A percentile compares a stretch with the other conserved stretches of the same genome.
These are phyloP conservation scores for Jacana jacana DNA, from an alignment of 2,113 vertebrate genomes.

Conservation along the genomic window DNA sequence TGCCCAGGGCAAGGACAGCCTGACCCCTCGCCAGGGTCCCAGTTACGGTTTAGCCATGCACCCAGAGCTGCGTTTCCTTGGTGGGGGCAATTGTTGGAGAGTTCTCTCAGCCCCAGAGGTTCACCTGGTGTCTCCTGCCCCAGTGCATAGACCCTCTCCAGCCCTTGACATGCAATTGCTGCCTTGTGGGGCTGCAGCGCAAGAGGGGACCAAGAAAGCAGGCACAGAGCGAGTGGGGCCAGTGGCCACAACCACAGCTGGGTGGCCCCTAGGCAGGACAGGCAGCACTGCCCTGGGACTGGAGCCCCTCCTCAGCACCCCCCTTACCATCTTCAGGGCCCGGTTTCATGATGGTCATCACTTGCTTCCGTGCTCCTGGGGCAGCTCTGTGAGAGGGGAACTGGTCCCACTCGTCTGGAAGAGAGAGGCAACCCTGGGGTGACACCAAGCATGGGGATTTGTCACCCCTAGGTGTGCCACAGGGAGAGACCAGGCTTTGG, in stretches of 20 bases:
- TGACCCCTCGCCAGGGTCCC: accelerated
- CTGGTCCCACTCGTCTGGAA: background rate
- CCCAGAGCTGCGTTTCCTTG: accelerated
- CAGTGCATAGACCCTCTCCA: accelerated
- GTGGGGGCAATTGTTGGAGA: background rate
- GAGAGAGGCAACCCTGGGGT: background rate
- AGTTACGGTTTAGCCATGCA: accelerated
- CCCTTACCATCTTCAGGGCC: conserved; percentile 47
- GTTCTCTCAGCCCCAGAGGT: background rate
- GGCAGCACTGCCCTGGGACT: background rate
- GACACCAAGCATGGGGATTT: background rate
- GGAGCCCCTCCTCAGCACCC: accelerated
- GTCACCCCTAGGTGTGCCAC: background rate
- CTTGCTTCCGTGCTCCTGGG: conserved; percentile 40
- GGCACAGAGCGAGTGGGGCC: background rate
- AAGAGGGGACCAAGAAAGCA: background rate
- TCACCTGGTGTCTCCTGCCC: background rate
- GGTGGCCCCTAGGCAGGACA: background rate
- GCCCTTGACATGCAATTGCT: background rate
- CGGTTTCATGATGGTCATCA: conserved; percentile 69
- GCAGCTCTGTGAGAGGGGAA: background rate
- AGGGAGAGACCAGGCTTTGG: background rate
- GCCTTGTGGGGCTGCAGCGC: background rate
- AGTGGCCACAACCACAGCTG: background rate
- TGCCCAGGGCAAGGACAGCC: background rate